Evolutionary conservation across 2,113 vertebrate species (phyloP).

Genomic region (Montifringilla adamsi): DNA sequence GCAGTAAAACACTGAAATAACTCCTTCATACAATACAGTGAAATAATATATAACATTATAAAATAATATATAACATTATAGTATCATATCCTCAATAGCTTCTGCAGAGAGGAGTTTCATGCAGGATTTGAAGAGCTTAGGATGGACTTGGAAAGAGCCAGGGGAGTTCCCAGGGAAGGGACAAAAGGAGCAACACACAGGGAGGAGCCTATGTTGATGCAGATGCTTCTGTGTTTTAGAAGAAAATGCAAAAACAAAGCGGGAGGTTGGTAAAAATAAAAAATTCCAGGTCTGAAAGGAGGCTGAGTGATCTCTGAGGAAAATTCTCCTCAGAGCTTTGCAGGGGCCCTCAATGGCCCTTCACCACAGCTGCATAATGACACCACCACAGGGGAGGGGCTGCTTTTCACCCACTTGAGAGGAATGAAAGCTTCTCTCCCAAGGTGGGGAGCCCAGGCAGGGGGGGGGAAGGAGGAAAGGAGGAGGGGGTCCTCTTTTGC

Average conservation of each 20-base stretch:
- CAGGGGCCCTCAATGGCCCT: not conserved
- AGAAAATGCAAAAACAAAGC: not conserved
- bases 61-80: not conserved
- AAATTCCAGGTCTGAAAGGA: rapidly evolving
- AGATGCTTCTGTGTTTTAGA: not conserved
- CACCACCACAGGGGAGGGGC: not conserved
- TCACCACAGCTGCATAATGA: not conserved
- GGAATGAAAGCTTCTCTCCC: not conserved
- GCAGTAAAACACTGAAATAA: not conserved
- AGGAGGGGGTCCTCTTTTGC: not conserved
- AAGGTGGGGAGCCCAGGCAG: not conserved
- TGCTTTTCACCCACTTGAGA: not conserved
- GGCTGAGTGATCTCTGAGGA: not conserved
- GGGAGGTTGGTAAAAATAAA: not conserved
- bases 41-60: not conserved
- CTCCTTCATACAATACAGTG: not conserved
- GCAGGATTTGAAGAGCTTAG: not conserved
- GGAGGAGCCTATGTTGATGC: not conserved
- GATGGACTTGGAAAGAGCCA: not conserved
- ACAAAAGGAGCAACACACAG: not conserved
- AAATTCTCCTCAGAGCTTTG: not conserved
- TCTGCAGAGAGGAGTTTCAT: not conserved
- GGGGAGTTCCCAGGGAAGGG: not conserved
- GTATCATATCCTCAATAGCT: not conserved
- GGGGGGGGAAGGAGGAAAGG: not conserved